These are phyloP conservation scores for Sphaerophoria rueppellii DNA, from an alignment of 2,888 invertebrate species.

Conservation along the genomic window DNA sequence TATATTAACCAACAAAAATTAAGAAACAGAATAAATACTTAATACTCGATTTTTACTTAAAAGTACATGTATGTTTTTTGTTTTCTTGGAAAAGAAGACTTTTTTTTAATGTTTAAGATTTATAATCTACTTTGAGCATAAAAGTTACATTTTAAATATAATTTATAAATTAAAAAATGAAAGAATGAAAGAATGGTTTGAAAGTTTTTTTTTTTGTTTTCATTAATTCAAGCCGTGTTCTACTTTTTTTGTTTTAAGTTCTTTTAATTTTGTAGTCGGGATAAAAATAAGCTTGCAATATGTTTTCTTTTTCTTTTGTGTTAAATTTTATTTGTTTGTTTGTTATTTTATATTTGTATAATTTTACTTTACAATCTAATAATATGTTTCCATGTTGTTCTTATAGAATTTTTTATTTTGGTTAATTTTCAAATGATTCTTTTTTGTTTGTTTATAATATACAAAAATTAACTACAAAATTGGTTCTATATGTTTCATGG, in stretches of 20 bases:
- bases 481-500: conserved; percentile 76
- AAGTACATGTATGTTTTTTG: neutral
- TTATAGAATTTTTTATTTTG: conserved; percentile 69
- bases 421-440: conserved; percentile 65
- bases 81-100: conserved; percentile 43
- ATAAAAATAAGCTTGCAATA: conserved; percentile 73
- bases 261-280: conserved; percentile 69
- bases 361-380: conserved; percentile 73
- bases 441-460: conserved; percentile 73
- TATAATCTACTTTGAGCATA: conserved; percentile 73
- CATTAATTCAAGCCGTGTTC: conserved; percentile 70
- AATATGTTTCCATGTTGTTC: conserved; percentile 72
- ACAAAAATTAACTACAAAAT: conserved; percentile 76
- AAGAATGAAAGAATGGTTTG: conserved; percentile 41
- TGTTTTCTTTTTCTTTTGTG: conserved; percentile 62
- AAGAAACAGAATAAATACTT: conserved; percentile 46
- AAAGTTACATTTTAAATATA: conserved; percentile 69
- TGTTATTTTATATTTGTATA: conserved; percentile 47
- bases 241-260: conserved; percentile 64
- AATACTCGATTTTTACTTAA: conserved; percentile 37
- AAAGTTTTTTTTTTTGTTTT: conserved; percentile 48
- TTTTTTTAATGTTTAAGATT: conserved; percentile 37
- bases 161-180: neutral
- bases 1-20: conserved; percentile 47
- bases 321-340: conserved; percentile 67